Evolutionary conservation across 2,888 invertebrate species (phyloP).

Genomic region (Caenorhabditis sp.): DNA sequence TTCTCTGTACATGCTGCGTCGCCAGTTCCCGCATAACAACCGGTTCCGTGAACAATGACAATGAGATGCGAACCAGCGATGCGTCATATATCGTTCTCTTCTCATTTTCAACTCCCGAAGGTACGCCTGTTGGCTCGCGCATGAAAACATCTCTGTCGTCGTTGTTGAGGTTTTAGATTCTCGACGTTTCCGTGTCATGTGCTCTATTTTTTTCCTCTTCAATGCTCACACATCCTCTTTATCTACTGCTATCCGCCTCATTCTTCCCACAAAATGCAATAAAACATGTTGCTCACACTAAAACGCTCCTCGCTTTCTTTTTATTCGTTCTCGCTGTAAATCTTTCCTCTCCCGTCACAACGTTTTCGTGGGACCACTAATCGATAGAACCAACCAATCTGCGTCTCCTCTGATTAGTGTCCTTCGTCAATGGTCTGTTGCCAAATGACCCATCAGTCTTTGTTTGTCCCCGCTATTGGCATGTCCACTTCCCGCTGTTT

Average conservation of each 20-base stretch:
- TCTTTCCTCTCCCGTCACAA: not conserved
- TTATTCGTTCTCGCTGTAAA: slow-evolving; percentile 10
- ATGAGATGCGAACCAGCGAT: slow-evolving; percentile 41
- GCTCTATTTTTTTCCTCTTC: slow-evolving; percentile 26
- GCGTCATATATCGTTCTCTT: slow-evolving; percentile 53
- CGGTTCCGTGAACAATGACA: slow-evolving; percentile 49
- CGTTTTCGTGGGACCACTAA: slow-evolving; percentile 41
- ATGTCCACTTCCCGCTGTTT: slow-evolving; percentile 58
- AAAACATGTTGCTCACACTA: slow-evolving; percentile 15
- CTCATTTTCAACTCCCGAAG: slow-evolving; percentile 38
- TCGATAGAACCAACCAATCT: slow-evolving; percentile 39
- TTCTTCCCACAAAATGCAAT: slow-evolving; percentile 35
- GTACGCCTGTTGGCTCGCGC: slow-evolving; percentile 15
- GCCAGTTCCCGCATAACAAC: slow-evolving; percentile 49
- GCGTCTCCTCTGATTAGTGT: slow-evolving; percentile 41
- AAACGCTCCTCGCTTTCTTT: slow-evolving; percentile 14
- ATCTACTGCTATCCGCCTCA: not conserved
- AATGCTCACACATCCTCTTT: slow-evolving; percentile 7
- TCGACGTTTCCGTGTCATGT: slow-evolving; percentile 24
- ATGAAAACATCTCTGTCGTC: slow-evolving; percentile 14
- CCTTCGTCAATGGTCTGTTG: slow-evolving; percentile 34
- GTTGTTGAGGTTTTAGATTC: slow-evolving; percentile 16
- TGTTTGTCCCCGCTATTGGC: slow-evolving; percentile 46
- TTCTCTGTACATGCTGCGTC: not conserved
- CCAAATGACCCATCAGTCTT: slow-evolving; percentile 21